Base-by-base conservation (phyloP, 2,888 invertebrate species). In the Rhorus exstirpatorius region DNA sequence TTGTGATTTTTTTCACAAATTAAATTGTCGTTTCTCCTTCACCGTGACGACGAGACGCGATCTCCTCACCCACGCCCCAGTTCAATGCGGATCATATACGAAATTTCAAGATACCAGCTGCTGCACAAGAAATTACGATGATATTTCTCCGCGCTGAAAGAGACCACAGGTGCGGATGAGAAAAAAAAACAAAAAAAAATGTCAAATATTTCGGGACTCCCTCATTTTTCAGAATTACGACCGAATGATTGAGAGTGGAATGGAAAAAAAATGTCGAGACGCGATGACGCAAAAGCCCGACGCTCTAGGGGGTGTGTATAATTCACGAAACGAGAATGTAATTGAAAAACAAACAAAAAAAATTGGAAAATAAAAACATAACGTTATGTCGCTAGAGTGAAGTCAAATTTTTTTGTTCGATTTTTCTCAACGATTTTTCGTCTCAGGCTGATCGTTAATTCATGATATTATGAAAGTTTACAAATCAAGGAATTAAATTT, bases 201-300 rank as follows among this genome's bases (percentile, higher is more conserved):
- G 41, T 10, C 8, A 31, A 41, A 41, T 24, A 14, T 8, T 70
- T 70, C 31, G 12, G 14, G 51, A 19, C 41, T 8, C 41, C 17
- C 17, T 70, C 26, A 68, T 53, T 70, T 53, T 31, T 31, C 61
- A 49, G 17, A 61, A 61, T 61, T 19, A 61, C 44, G 44, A 17
- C 7, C 7, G n/a, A 35, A 61, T 14, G 7, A 12, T 10, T 10
- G 26, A 17, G 14, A n/a, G 14, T 3, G 10, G 14, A 35, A 21
- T 6, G 24, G 3, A 44, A 26, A 63, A 46, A 19, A 19, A 51
- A 19, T 51, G 1, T 19, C 10, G 10, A 51, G 10, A 10, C 51
- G 8, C 51, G 51, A 8, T 19, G 51, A 19, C 51, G 17, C 14
- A 51, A 51, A n/a, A n/a, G n/a, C 19, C 19, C 51, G 19, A 51